Evolutionary conservation across 1,140 invertebrate species (phyloP).

Genomic region (Hormaphis cornu): DNA sequence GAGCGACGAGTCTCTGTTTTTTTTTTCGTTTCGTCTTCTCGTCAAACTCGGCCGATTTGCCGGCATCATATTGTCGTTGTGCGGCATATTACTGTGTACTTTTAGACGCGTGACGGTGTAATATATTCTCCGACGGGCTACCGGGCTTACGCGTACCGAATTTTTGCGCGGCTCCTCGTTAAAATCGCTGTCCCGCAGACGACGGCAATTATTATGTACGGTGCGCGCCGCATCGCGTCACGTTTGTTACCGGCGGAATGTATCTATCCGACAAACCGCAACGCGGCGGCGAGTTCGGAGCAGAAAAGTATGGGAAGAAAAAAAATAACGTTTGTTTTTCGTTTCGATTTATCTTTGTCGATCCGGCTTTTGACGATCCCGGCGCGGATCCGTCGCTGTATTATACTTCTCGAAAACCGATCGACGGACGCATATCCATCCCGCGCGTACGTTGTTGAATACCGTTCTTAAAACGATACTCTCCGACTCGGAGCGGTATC

Average conservation of each 20-base stretch:
- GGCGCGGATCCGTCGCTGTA: no score
- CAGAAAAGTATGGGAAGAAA: no score
- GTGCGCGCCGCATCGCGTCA: neutral
- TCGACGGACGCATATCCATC: no score
- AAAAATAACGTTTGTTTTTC: no score
- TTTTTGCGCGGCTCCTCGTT: conserved; percentile 21
- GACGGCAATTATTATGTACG: conserved; percentile 7
- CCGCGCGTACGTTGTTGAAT: no score
- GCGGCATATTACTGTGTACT: neutral
- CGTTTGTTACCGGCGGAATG: neutral
- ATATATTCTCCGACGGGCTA: conserved; percentile 14
- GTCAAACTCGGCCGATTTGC: conserved; percentile 15
- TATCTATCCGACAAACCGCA: no score
- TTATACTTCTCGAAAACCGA: no score
- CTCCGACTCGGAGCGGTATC: no score
- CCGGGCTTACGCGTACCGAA: conserved; percentile 8
- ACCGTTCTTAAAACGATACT: no score
- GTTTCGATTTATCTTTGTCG: no score
- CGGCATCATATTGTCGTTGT: neutral
- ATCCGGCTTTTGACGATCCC: no score
- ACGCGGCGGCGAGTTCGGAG: no score
- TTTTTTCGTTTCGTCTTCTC: neutral
- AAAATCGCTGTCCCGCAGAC: conserved; percentile 6
- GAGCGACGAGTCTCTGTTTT: conserved; percentile 16
- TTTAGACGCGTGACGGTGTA: conserved; percentile 11